Base-by-base conservation (phyloP, 2,113 vertebrate genomes). In the Uria lomvia region DNA sequence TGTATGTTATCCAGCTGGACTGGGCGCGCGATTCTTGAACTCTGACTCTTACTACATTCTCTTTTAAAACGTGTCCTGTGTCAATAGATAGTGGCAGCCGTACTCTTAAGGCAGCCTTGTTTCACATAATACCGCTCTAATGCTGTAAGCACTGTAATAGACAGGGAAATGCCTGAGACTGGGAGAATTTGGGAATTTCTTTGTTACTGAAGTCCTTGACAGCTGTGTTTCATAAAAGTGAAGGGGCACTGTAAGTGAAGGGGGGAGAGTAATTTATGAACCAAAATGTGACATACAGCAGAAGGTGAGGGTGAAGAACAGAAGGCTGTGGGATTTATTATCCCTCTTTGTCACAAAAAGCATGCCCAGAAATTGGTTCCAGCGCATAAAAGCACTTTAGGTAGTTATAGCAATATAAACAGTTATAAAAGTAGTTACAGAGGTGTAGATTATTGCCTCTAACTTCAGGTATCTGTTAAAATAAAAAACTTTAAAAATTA, bases 1-100 rank as follows among this genome's bases (percentile, higher is more conserved):
- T 96, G 94, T 96, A 74, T 94, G 94, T 77, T 95, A 86, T 96
- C 96, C 95, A 95, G 91, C 92, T 95, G 92, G 94, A 89, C 91
- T 36, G 91, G 45, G 34, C 2, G 32, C 19, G 4, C 5, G 3
- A 36, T 81, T 92, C 86, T 72, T 89, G 88, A 94, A 84, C 94
- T 89, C 79, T 94, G 70, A 74, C 88, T 96, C 76, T 85, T 85
- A 75, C 56, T 87, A 47, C 36, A 11, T 87, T 89, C 56, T 65
- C 19, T 52, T 95, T 94, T 84, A 65, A 58, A 77, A 88, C 88
- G 60, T 17, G 38, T 70, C 36, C 74, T 42, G 17, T 82, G 90
- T 49, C 96, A 96, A 63, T 47, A 89, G 77, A 95, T 34, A 82
- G 52, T 50, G 58, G 70, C 86, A 92, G 63, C 55, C 71, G 34